Base-by-base conservation (phyloP, 2,888 invertebrate species). In the Glyphotaelius pellucidus region DNA sequence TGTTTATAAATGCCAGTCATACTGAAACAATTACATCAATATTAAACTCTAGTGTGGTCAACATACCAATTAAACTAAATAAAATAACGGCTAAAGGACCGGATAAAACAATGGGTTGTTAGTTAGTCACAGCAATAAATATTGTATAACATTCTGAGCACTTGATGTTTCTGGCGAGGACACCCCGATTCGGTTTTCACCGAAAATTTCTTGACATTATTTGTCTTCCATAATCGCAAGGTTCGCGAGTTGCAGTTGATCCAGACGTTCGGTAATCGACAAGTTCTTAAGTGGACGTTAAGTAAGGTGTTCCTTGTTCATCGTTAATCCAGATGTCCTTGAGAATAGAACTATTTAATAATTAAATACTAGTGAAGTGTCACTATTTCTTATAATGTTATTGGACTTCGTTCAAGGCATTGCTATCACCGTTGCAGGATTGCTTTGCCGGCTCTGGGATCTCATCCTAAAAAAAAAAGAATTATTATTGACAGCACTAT, bases 381-480 rank as follows among this genome's bases (percentile, higher is more conserved):
- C 84, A 89, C 80, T 86, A 42, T 25, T 47, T 80, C 11, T 81
- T 52, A 80, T 86, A 85, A 93, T 90, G 92, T 92, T 92, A 93
- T 91, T 92, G 89, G 52, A 88, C 88, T n/a, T 92, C 91, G 67
- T 90, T 93, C 90, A 91, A 81, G 91, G 91, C 84, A 91, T 92
- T 92, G 89, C 92, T 92, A 38, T 92, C 92, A 91, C 92, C 93
- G 79, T 92, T 92, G 88, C 91, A 92, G 42, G 93, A 52, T 80
- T 90, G 90, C 67, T 81, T 93, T 30, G 42, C 67, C 30, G 85
- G 86, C 42, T 47, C 35, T 38, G 90, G 90, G 30, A 52, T 47
- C 14, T 32, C 32, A 79, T 92, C 93, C 92, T 92, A 83, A 35
- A 92, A 90, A 11, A 30, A 47, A 35, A 67, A 25, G 30, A 52